These are phyloP conservation scores for Hyles lineata DNA, from an alignment of 2,888 invertebrate species.

Conservation along the genomic window DNA sequence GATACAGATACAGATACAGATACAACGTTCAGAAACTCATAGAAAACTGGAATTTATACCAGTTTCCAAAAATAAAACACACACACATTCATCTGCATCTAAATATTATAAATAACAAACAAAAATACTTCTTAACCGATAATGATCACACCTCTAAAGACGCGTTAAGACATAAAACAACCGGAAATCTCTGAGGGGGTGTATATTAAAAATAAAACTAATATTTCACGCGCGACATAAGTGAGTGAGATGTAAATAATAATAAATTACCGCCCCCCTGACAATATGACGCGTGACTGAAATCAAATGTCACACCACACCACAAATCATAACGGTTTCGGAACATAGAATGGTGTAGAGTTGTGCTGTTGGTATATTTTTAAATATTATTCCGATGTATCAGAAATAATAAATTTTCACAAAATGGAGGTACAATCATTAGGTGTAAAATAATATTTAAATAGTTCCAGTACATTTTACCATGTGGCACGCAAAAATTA, in stretches of 20 bases:
- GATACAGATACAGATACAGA: too few species aligned
- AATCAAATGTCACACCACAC: conserved; percentile 74
- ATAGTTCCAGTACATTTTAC: too few species aligned
- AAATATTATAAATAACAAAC: not conserved
- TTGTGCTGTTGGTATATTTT: conserved; percentile 5
- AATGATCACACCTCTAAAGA: conserved; percentile 9
- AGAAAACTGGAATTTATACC: too few species aligned
- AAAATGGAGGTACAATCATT: too few species aligned
- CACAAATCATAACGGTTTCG: conserved; percentile 72
- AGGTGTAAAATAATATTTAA: too few species aligned
- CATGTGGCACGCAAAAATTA: too few species aligned
- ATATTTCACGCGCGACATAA: conserved; percentile 40
- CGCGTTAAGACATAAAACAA: conserved; percentile 10
- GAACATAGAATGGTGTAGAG: conserved; percentile 47
- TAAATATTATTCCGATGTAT: not conserved
- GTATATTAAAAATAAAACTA: conserved; percentile 27
- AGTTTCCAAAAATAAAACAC: too few species aligned
- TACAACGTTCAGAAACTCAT: too few species aligned
- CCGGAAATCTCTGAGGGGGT: conserved; percentile 21
- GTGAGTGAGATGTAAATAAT: conserved; percentile 63
- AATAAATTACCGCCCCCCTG: conserved; percentile 71
- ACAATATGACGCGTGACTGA: conserved; percentile 74
- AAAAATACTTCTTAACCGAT: not conserved
- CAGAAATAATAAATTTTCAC: too few species aligned
- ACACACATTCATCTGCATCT: too few species aligned